phyloP scores from a whole-genome alignment of 2,888 invertebrate species.

The Cynaeus angustus region DNA sequence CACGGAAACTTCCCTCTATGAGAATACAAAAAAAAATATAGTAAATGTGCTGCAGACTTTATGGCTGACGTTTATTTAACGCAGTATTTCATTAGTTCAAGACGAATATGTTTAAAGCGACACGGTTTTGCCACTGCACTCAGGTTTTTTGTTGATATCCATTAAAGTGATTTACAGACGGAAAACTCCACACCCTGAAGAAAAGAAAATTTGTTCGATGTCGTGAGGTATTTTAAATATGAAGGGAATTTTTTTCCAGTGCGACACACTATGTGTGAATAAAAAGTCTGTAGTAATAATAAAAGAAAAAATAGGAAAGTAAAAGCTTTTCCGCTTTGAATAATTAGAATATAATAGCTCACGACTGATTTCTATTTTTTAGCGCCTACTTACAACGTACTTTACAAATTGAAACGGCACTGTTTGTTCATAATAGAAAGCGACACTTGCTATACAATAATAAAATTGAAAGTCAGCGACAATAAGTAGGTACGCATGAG shows the following conservation, averaged over 20 bases:
- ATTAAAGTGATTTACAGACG: constrained; percentile 4
- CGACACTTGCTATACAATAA: constrained; percentile 45
- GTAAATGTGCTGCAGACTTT: not conserved
- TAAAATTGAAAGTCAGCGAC: constrained; percentile 41
- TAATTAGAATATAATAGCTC: constrained; percentile 8
- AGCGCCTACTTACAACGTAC: constrained; percentile 27
- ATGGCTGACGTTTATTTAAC: not conserved
- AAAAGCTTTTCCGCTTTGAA: not conserved
- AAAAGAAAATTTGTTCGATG: not conserved
- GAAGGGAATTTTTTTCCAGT: too few species aligned
- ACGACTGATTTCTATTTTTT: constrained; percentile 26
- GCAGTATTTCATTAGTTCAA: not conserved
- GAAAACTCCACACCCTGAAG: not conserved
- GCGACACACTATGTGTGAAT: too few species aligned
- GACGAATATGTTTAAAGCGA: not conserved
- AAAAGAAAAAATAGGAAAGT: not conserved
- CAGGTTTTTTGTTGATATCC: not conserved
- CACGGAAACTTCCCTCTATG: not conserved
- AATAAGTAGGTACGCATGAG: constrained; percentile 16
- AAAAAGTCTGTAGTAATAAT: not conserved
- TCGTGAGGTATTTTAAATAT: not conserved
- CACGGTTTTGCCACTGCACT: not conserved
- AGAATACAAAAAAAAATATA: not conserved
- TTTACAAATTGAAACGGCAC: constrained; percentile 33
- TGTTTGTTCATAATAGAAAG: constrained; percentile 41